Percentiles rank a stretch among this genome's conserved stretches.
Evolutionary conservation across 1,140 invertebrate species (phyloP).

Genomic region (Drosophila sp.): DNA sequence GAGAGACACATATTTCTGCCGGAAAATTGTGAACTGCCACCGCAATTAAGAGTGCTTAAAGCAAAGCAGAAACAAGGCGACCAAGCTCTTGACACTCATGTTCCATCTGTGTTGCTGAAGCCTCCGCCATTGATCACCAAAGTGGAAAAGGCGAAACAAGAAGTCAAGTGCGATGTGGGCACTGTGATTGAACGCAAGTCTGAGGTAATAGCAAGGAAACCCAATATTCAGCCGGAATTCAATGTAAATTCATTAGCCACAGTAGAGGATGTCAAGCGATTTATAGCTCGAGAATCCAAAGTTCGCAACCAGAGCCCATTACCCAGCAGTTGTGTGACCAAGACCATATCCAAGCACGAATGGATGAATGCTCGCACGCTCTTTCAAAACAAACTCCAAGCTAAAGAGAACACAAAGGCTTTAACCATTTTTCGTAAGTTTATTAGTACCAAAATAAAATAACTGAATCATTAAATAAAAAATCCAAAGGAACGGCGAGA

Average conservation of each 20-base stretch:
- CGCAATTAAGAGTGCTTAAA: constrained; percentile 3
- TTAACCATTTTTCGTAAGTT: constrained; percentile 77
- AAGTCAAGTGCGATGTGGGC: constrained; percentile 56
- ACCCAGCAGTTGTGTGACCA: constrained; percentile 51
- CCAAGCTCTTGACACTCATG: neutral
- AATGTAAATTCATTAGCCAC: constrained; percentile 35
- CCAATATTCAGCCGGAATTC: constrained; percentile 13
- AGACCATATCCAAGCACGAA: constrained; percentile 60
- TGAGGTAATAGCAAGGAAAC: neutral
- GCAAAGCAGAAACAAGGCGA: neutral
- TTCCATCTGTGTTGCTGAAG: constrained; percentile 11
- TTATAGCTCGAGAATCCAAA: constrained; percentile 62
- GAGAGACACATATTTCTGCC: constrained; percentile 53
- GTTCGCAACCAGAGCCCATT: constrained; percentile 35
- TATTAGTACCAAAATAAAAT: constrained; percentile 71
- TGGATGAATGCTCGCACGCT: constrained; percentile 65
- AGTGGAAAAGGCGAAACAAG: constrained; percentile 45
- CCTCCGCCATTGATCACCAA: constrained; percentile 44
- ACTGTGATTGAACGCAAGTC: constrained; percentile 42
- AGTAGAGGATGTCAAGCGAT: constrained; percentile 56
- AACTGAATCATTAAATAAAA: constrained; percentile 16
- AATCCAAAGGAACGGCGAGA: neutral
- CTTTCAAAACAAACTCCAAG: constrained; percentile 61
- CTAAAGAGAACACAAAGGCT: constrained; percentile 61
- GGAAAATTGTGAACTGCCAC: constrained; percentile 37